These are phyloP conservation scores for Aphis gossypii DNA, from an alignment of 1,140 invertebrate genomes.

Conservation along the genomic window DNA sequence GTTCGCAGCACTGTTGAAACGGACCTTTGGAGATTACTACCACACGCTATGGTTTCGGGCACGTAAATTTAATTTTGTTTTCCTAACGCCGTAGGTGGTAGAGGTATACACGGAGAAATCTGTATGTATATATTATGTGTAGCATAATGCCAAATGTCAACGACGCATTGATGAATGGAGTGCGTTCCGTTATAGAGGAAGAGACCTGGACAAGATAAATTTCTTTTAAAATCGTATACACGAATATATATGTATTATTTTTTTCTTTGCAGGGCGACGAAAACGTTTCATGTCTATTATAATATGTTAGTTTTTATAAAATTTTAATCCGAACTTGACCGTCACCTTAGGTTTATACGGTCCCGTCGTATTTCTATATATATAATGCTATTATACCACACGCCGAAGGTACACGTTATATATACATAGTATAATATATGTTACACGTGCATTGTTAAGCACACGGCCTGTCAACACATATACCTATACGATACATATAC, in stretches of 20 bases:
- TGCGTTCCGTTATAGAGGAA: constrained; percentile 13
- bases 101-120: not conserved
- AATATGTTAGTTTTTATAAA: not conserved
- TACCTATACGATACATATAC: not conserved
- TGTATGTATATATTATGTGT: not conserved
- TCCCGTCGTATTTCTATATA: not conserved
- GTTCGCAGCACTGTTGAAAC: not conserved
- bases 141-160: not conserved
- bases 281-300: not conserved
- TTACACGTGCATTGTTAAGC: not conserved
- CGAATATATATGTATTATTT: not conserved
- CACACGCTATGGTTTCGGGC: not conserved
- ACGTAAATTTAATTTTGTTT: not conserved
- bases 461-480: not conserved
- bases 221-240: not conserved
- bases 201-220: not conserved
- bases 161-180: constrained; percentile 4
- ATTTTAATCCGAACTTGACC: not conserved
- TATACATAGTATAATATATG: not conserved
- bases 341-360: not conserved
- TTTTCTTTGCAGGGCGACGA: not conserved
- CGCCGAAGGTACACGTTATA: not conserved
- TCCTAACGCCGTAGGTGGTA: not conserved
- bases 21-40: not conserved
- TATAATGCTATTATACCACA: not conserved